These are phyloP conservation scores for Xylocampa areola DNA, from an alignment of 2,888 invertebrate species.

Conservation along the genomic window DNA sequence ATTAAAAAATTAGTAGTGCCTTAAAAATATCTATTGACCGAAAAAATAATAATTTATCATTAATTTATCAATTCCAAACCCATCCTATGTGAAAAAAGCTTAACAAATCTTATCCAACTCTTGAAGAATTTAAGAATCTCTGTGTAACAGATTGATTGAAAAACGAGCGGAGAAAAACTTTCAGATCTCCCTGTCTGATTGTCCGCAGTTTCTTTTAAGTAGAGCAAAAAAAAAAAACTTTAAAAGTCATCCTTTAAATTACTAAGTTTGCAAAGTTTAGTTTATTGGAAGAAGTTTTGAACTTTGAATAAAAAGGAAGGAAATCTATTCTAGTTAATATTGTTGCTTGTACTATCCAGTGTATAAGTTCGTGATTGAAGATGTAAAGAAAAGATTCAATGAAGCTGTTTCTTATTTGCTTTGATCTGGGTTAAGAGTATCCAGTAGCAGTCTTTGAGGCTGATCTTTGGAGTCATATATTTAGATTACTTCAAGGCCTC, in stretches of 20 bases:
- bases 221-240: slow-evolving; percentile 23
- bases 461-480: too few relatives aligned
- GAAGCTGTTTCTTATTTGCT: background rate
- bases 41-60: too few relatives aligned
- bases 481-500: too few relatives aligned
- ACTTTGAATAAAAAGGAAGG: slow-evolving; percentile 35
- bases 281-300: slow-evolving; percentile 42
- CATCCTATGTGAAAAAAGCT: too few relatives aligned
- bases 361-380: slow-evolving; percentile 23
- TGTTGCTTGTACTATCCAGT: slow-evolving; percentile 32
- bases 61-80: too few relatives aligned
- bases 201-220: slow-evolving; percentile 35
- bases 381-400: background rate
- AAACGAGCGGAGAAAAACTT: slow-evolving; percentile 25
- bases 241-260: slow-evolving; percentile 47
- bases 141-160: too few relatives aligned
- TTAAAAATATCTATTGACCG: too few relatives aligned
- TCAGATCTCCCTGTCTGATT: slow-evolving; percentile 24
- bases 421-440: too few relatives aligned
- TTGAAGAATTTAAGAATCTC: too few relatives aligned
- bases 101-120: too few relatives aligned
- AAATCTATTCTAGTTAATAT: slow-evolving; percentile 40
- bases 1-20: too few relatives aligned
- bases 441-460: too few relatives aligned
- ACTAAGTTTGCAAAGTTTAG: slow-evolving; percentile 49